A percentile compares a stretch with the other conserved stretches of the same genome.
Evolutionary conservation across 1,140 invertebrate species (phyloP).

Genomic region (Triops cancriformis): DNA sequence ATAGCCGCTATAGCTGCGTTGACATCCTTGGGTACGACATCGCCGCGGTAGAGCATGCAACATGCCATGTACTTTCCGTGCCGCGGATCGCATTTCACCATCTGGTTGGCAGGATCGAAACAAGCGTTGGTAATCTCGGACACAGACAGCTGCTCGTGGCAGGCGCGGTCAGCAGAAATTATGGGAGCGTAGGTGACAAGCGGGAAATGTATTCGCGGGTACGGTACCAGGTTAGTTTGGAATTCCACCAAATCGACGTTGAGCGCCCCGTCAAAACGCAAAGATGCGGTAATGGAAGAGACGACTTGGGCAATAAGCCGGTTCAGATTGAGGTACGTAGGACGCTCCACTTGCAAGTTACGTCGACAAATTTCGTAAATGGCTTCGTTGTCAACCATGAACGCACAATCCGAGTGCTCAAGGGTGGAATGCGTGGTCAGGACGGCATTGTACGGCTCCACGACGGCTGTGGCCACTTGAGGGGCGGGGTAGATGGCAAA

Average conservation of each 20-base stretch:
- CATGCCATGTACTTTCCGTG: constrained; percentile 59
- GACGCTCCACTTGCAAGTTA: constrained; percentile 53
- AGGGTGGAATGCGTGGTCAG: constrained; percentile 61
- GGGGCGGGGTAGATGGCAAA: constrained; percentile 78
- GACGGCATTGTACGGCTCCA: constrained; percentile 62
- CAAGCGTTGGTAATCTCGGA: constrained; percentile 72
- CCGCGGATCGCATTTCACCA: constrained; percentile 43
- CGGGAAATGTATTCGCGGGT: constrained; percentile 53
- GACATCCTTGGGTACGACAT: constrained; percentile 74
- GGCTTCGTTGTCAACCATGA: constrained; percentile 63
- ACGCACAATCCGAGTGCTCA: constrained; percentile 60
- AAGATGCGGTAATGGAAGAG: constrained; percentile 66
- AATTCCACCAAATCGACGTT: constrained; percentile 79
- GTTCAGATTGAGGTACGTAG: constrained; percentile 50
- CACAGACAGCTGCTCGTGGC: constrained; percentile 61
- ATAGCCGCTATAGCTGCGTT: constrained; percentile 76
- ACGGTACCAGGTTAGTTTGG: constrained; percentile 52
- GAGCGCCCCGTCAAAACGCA: constrained; percentile 70
- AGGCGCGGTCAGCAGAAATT: constrained; percentile 55
- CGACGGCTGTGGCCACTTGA: constrained; percentile 54
- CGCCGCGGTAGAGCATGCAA: constrained; percentile 71
- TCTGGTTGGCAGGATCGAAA: constrained; percentile 72
- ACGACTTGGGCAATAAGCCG: constrained; percentile 51
- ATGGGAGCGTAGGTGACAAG: constrained; percentile 71
- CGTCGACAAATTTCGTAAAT: constrained; percentile 61